phyloP scores from a whole-genome alignment of 2,888 invertebrate genomes.

The Graphium colonna region DNA sequence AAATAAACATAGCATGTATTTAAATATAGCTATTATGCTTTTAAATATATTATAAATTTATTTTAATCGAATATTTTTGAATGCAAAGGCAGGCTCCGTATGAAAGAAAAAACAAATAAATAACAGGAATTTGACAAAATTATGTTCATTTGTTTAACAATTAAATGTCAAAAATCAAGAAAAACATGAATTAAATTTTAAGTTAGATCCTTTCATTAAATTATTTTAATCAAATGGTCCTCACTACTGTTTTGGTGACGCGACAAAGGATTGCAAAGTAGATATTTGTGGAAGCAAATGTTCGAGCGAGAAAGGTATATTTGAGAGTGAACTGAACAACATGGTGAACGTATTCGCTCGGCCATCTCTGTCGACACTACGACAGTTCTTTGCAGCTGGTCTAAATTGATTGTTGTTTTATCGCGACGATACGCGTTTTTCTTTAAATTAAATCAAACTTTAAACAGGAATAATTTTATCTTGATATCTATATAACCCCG shows the following conservation, averaged over 20 bases:
- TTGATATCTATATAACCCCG: conserved; percentile 19
- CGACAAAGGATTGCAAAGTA: conserved; percentile 19
- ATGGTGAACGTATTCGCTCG: conserved; percentile 27
- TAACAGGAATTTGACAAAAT: too few species aligned
- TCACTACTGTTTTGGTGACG: conserved; percentile 15
- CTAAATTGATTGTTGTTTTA: conserved; percentile 37
- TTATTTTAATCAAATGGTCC: background rate
- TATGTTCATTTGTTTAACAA: too few species aligned
- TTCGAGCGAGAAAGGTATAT: conserved; percentile 31
- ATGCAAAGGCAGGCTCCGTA: too few species aligned
- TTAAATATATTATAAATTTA: too few species aligned
- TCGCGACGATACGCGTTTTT: conserved; percentile 29
- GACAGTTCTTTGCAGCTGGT: conserved; percentile 41
- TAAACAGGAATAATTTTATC: conserved; percentile 9
- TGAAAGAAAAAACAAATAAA: too few species aligned
- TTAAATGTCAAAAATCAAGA: too few species aligned
- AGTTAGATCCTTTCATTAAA: background rate
- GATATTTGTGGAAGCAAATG: conserved; percentile 5
- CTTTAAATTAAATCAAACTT: conserved; percentile 20
- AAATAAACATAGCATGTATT: too few species aligned
- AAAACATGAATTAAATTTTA: too few species aligned
- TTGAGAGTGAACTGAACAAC: conserved; percentile 31
- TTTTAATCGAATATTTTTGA: too few species aligned
- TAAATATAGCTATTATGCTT: too few species aligned
- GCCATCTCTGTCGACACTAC: conserved; percentile 24